These are phyloP conservation scores for Agrochola litura DNA, from an alignment of 2,888 invertebrate genomes.

Conservation along the genomic window DNA sequence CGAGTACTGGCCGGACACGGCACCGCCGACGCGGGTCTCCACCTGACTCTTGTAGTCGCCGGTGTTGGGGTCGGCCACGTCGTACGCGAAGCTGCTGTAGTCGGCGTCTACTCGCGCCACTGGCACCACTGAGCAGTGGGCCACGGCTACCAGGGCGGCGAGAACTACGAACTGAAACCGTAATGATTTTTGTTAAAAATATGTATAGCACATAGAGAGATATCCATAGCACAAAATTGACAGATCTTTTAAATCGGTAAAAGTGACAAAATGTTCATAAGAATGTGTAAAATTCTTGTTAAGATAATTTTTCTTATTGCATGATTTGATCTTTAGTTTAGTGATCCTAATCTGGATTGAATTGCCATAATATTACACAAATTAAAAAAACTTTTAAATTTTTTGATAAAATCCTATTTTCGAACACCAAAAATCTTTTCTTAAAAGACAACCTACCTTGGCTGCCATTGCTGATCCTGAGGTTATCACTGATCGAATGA, in stretches of 20 bases:
- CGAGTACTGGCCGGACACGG: conserved; percentile 89
- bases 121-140: conserved; percentile 81
- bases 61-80: conserved; percentile 89
- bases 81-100: conserved; percentile 87
- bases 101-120: conserved; percentile 79
- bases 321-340: not conserved
- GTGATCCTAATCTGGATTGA: not conserved
- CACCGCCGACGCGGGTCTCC: conserved; percentile 87
- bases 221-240: not conserved
- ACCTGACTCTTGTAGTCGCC: conserved; percentile 90
- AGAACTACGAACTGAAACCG: conserved; percentile 83
- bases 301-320: too few relatives aligned
- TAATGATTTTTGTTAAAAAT: not conserved
- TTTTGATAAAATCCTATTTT: not conserved
- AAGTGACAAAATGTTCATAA: not conserved
- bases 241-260: not conserved
- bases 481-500: conserved; percentile 78
- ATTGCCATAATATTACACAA: not conserved
- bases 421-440: not conserved
- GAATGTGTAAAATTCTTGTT: not conserved
- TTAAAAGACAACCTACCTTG: conserved; percentile 73
- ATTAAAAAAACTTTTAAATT: not conserved
- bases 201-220: too few relatives aligned
- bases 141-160: conserved; percentile 78
- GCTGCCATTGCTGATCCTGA: conserved; percentile 80